Base-by-base conservation (phyloP, 2,797 vertebrate species). In the Cossypha caffra region DNA sequence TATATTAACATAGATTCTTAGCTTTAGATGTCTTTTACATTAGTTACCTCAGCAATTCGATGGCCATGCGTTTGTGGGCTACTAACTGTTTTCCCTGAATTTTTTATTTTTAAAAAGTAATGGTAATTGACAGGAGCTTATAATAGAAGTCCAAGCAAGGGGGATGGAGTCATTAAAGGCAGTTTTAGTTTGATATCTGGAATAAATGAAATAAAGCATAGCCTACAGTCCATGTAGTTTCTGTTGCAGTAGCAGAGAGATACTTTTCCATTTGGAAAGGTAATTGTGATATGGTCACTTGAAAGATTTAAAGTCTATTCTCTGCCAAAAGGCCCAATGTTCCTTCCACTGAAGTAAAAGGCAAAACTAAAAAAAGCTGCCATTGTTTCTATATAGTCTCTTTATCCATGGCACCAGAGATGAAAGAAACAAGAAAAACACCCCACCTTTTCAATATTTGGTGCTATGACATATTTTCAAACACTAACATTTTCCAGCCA, bases 231-330 rank as follows among this genome's bases (percentile, higher is more conserved):
- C 62, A 26, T 5, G 9, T n/a, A n/a, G 55, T 63, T 93, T 74
- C 82, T 57, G 31, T 55, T 86, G 25, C 58, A 61, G 72, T 26
- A 66, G 51, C 63, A 90, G 59, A 88, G 48, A 62, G 48, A 16
- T 55, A 16, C 64, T 93, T 88, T 94, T 90, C 91, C 76, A 68
- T 88, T 95, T 83, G 57, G 74, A 81, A 83, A 94, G 26, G 67
- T 55, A 91, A 69, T 43, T 66, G 25, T 79, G 74, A 85, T 85
- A 55, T 10, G 42, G 63, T 66, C 0, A 0, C 71, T 66, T 92
- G 69, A 16, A 93, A 73, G 81, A 77, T 57, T 89, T 92, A 75
- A 84, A 75, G 54, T n/a, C 54, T 51, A 9, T 90, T 90, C 62
- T n/a, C 51, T 81, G 58, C 73, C 76, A 55, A 90, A 75, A 92